Percentiles rank a stretch among this genome's conserved stretches.
These are phyloP conservation scores for Pantherophis guttatus DNA, from an alignment of 2,113 vertebrate genomes.

Conservation along the genomic window DNA sequence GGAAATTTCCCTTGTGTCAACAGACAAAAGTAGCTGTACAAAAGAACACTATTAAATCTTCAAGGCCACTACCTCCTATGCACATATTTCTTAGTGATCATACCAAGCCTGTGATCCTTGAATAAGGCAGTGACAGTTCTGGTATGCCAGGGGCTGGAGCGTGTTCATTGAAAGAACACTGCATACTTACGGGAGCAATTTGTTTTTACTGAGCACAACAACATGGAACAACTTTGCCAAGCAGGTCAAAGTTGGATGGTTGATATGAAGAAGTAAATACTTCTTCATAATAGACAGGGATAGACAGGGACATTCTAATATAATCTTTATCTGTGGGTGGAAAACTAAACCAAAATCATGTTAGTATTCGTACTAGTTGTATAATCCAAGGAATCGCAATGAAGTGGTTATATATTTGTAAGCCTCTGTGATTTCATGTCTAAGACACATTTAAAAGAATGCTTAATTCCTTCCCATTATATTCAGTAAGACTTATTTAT, in stretches of 20 bases:
- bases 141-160: constrained; percentile 22
- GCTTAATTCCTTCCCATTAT: not conserved
- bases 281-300: not conserved
- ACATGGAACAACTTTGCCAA: not conserved
- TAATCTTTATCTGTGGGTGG: not conserved
- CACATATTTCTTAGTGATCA: rapidly evolving
- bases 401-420: not conserved
- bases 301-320: not conserved
- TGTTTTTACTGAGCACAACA: constrained; percentile 37
- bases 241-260: not conserved
- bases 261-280: not conserved
- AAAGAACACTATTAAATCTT: constrained; percentile 34
- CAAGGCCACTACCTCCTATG: constrained; percentile 1
- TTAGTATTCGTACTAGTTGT: not conserved
- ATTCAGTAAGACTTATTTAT: not conserved
- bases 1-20: constrained; percentile 71
- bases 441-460: not conserved
- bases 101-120: constrained; percentile 6
- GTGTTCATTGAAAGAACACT: constrained; percentile 37
- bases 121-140: constrained; percentile 17
- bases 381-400: not conserved
- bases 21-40: constrained; percentile 60
- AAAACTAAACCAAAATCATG: not conserved
- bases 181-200: constrained; percentile 45
- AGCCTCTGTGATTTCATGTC: not conserved